Percentiles rank a stretch among this genome's conserved stretches.
Conservation (phyloP, 2,888 invertebrate genomes). For the Crepidodera aurea region DNA sequence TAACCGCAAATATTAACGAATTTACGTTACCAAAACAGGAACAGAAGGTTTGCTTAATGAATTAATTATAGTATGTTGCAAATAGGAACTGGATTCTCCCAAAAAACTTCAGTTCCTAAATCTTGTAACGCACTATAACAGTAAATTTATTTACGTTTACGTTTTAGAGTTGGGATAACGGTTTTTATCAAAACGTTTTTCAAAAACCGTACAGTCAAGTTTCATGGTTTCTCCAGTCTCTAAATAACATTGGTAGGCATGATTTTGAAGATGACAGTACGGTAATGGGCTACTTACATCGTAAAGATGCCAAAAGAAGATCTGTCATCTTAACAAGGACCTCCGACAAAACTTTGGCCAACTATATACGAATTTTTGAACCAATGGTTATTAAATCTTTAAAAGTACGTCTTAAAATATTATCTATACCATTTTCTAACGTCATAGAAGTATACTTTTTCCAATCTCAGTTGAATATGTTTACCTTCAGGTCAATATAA, state of each 20-base stretch:
- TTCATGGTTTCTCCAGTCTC: conserved; percentile 50
- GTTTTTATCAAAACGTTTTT: conserved; percentile 59
- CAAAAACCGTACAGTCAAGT: conserved; percentile 58
- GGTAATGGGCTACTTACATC: conserved; percentile 59
- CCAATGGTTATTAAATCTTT: conserved; percentile 93
- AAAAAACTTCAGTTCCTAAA: too few species aligned
- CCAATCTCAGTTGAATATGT: too few species aligned
- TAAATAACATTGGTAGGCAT: conserved; percentile 54
- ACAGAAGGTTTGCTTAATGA: conserved; percentile 20
- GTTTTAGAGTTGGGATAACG: conserved; percentile 43
- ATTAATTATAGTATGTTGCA: too few species aligned
- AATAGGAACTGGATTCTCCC: too few species aligned
- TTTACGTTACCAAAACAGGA: conserved; percentile 34
- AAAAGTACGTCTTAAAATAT: conserved; percentile 66
- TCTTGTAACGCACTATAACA: too few species aligned
- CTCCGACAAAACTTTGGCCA: conserved; percentile 70
- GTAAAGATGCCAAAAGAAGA: conserved; percentile 57
- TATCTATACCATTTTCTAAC: too few species aligned
- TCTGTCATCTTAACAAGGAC: conserved; percentile 60
- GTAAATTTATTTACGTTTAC: too few species aligned
- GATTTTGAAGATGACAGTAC: conserved; percentile 57
- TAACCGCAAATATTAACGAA: conserved; percentile 63
- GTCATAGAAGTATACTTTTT: background rate
- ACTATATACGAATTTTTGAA: conserved; percentile 92
- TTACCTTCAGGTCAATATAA: too few species aligned